Conservation (phyloP, 2,797 vertebrate genomes). For the Phylloscopus collybita region DNA sequence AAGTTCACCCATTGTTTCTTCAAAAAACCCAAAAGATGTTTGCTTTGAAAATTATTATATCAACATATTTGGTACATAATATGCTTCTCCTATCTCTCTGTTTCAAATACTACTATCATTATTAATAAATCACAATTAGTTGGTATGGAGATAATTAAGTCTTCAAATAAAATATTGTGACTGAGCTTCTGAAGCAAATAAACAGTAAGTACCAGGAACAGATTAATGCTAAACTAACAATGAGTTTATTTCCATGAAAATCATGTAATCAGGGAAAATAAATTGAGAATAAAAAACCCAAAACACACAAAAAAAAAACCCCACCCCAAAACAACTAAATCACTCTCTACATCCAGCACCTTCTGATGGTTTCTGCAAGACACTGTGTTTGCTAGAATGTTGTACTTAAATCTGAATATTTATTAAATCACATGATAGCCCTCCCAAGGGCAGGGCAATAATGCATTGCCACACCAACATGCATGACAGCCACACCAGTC, state of each 20-base stretch:
- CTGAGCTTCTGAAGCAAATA: neutral
- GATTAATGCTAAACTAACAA: neutral
- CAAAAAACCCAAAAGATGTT: neutral
- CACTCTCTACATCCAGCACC: neutral
- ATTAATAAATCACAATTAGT: conserved; percentile 9
- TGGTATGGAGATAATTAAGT: neutral
- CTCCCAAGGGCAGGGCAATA: neutral
- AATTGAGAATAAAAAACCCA: accelerated
- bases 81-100: neutral
- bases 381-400: neutral
- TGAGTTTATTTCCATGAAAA: neutral
- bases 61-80: neutral
- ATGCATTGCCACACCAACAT: accelerated
- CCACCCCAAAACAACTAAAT: neutral
- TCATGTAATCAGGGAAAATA: neutral
- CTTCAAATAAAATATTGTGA: conserved; percentile 13
- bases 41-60: neutral
- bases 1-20: neutral
- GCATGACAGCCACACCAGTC: neutral
- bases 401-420: neutral
- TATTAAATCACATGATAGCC: neutral
- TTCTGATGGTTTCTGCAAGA: neutral
- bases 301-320: neutral
- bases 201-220: neutral
- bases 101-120: neutral